phyloP scores from a whole-genome alignment of 2,888 invertebrate genomes.

The Lycophotia porphyrea region DNA sequence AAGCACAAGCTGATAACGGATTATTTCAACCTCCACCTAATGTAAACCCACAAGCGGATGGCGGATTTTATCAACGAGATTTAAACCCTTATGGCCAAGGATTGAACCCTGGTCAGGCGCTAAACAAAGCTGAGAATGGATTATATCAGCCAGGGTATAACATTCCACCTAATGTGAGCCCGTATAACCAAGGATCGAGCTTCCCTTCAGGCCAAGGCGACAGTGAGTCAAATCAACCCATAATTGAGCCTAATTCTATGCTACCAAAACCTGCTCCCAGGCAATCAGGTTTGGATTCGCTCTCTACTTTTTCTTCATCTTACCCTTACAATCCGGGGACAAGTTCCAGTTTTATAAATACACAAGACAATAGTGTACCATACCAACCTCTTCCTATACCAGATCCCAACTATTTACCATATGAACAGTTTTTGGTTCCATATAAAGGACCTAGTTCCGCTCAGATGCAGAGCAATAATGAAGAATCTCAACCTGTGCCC shows the following conservation, averaged over 20 bases:
- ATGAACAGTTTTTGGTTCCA: constrained; percentile 39
- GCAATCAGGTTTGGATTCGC: constrained; percentile 1
- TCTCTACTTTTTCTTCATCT: constrained; percentile 22
- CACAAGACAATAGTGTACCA: constrained; percentile 1
- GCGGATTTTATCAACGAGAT: constrained; percentile 27
- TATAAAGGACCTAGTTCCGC: constrained; percentile 23
- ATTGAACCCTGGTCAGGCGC: constrained; percentile 10
- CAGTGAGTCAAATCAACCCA: constrained; percentile 43
- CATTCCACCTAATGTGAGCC: constrained; percentile 7
- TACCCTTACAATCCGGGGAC: constrained; percentile 21
- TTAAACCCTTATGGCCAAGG: constrained; percentile 20
- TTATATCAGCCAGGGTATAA: constrained; percentile 19
- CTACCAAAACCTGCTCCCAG: not conserved
- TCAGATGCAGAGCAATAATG: constrained; percentile 1
- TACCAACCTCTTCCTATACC: constrained; percentile 36
- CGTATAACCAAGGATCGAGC: constrained; percentile 36
- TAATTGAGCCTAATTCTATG: constrained; percentile 38
- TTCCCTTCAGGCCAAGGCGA: constrained; percentile 29
- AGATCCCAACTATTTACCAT: constrained; percentile 19
- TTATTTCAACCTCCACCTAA: constrained; percentile 19
- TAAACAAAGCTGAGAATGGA: constrained; percentile 34
- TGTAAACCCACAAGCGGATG: constrained; percentile 12
- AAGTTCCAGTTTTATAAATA: not conserved
- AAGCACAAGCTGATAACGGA: constrained; percentile 44
- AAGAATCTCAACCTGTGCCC: constrained; percentile 7